Evolutionary conservation across 1,140 invertebrate species (phyloP), one percentile per base, ranked within the genome.

Genomic region (Mercenaria mercenaria): DNA sequence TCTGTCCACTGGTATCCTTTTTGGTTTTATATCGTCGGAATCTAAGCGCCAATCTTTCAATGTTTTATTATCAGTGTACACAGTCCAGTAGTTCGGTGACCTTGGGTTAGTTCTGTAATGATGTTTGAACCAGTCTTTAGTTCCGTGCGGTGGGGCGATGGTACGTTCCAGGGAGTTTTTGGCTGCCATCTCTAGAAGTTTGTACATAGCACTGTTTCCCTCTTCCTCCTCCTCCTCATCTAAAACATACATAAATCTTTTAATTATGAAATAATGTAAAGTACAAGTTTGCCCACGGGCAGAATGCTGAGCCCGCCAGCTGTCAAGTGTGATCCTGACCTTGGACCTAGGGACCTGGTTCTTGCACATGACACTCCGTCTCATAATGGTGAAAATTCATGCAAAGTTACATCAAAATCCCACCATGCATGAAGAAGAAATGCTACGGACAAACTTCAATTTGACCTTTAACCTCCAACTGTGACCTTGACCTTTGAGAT

Each of bases 51-150:
- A 88, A 15, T 91, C 77, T 23, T 87, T 91, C 2, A 91, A 29
- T 13, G 86, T 87, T 47, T 89, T 77, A 18, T 81, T 85, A 32
- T 82, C 86, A 47, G 74, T 87, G 47, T 83, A 89, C 13, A 39
- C 43, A 18, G 85, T 88, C 92, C 92, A 93, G 52, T 93, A 93
- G 8, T 39, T 20, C 1, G 92, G 92, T 20, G 85, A 72, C 23
- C 77, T 64, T 0, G 77, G 50, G 8, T 91, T 72, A 20, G 82
- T 56, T 29, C 84, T 84, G 37, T 91, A 92, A 64, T 80, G 90
- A 37, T 80, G 52, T 18, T 74, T 47, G 52, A 87, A 90, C 91
- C 90, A 92, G 37, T 90, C 85, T 47, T 64, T 77, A 11, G 72
- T 77, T 29, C 91, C 91, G n/a, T 85, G 23, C 6, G 79, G 79